Base-by-base conservation (phyloP, 2,888 invertebrate genomes). In the Apotomis capreana region DNA sequence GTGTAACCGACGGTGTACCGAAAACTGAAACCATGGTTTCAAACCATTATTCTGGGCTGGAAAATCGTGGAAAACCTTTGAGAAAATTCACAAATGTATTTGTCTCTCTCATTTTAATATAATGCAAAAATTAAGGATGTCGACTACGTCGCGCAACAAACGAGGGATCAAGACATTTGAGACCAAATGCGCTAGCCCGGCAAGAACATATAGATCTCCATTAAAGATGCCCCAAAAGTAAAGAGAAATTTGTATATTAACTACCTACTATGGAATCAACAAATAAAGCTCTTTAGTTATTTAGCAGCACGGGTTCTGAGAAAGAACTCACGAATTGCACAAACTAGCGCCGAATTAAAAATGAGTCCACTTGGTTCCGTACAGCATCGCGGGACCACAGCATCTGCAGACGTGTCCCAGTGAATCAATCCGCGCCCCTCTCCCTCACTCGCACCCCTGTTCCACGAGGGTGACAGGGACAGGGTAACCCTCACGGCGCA, bases 341-440 rank as follows among this genome's bases (percentile, higher is more conserved):
- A 6, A 55, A 37, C 3, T n/a, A n/a, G 49, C 8, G 10, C 5
- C 26, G 12, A 63, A 49, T 49, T 13, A 54, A 54, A 15, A 55
- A 55, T 55, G 55, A 37, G 13, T 13, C 44, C 52, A 57, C 57
- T 74, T 84, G 82, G 78, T 79, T 83, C 78, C 61, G 62, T 87
- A 75, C 58, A 74, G 76, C 76, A 83, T 83, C 58, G 37, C 51
- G n/a, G 75, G 62, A 76, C 80, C 87, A 75, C 90, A 90, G 90
- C 90, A 88, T 91, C 90, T 87, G 89, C 88, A 89, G 84, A 86
- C 26, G 26, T 26, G 26, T 26, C 26, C 26, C 84, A 81, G 85
- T 87, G 89, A 88, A 90, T 87, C 84, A 87, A 89, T 89, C 84
- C 82, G 51, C 75, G 67, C 72, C 77, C 77, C 77, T 87, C 87